These are phyloP conservation scores for Zaprionus camerounensis DNA, from an alignment of 1,140 invertebrate genomes.

Conservation along the genomic window DNA sequence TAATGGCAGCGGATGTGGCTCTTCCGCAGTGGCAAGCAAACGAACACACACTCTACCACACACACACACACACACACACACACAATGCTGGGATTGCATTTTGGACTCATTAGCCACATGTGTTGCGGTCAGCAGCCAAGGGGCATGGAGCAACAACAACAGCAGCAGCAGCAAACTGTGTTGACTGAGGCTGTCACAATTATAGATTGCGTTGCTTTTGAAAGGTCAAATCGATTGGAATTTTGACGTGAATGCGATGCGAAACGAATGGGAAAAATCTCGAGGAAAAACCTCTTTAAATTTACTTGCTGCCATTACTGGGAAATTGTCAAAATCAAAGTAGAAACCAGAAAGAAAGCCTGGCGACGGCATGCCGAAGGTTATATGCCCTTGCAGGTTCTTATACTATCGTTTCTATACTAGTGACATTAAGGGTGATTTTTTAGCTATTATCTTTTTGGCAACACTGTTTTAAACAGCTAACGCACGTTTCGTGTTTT, in stretches of 20 bases:
- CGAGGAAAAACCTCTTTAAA: not conserved
- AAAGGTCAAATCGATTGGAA: conserved; percentile 33
- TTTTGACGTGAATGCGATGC: conserved; percentile 17
- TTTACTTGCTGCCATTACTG: too few relatives aligned
- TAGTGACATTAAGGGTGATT: too few relatives aligned
- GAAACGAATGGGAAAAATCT: conserved; percentile 18
- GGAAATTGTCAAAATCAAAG: too few relatives aligned
- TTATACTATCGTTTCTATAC: too few relatives aligned
- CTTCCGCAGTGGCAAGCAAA: conserved; percentile 21
- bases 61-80: conserved; percentile 3
- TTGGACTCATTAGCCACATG: conserved; percentile 45
- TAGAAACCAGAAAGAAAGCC: too few relatives aligned
- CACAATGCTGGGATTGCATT: conserved; percentile 37
- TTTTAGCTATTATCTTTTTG: too few relatives aligned
- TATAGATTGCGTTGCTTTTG: conserved; percentile 8
- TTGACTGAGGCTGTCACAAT: conserved; percentile 14
- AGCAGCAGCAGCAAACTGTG: not conserved
- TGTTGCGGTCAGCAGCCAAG: conserved; percentile 9
- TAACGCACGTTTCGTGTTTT: too few relatives aligned
- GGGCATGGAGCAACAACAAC: conserved; percentile 14
- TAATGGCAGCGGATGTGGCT: conserved; percentile 53
- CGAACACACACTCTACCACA: not conserved
- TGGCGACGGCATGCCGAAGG: too few relatives aligned
- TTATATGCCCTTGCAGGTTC: too few relatives aligned
- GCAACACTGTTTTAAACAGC: too few relatives aligned